Conservation (phyloP, 2,113 vertebrate genomes). For the Camelus bactrianus region DNA sequence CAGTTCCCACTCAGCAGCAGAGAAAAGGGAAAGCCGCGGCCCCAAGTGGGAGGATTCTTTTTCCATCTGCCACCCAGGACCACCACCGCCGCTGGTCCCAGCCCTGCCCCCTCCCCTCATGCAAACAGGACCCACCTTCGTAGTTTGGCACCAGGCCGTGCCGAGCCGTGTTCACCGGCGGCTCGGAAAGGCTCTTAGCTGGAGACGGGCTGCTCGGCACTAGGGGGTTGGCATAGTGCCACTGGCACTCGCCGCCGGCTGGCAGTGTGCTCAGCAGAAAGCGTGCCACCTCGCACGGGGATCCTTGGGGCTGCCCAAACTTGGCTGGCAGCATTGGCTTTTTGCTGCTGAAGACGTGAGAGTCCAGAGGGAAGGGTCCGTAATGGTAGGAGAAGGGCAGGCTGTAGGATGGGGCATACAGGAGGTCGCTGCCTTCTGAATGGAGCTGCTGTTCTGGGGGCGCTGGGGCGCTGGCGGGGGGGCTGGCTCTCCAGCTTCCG, state of each 20-base stretch:
- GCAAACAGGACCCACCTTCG: slow-evolving; percentile 88
- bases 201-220: slow-evolving; percentile 84
- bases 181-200: slow-evolving; percentile 85
- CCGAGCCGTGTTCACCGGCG: slow-evolving; percentile 82
- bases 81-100: accelerated
- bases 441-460: slow-evolving; percentile 89
- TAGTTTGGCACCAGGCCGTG: slow-evolving; percentile 87
- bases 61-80: background rate
- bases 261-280: slow-evolving; percentile 91
- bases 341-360: slow-evolving; percentile 88
- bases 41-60: background rate
- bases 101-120: accelerated
- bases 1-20: background rate
- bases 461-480: slow-evolving; percentile 80
- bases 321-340: slow-evolving; percentile 87
- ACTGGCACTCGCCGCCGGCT: slow-evolving; percentile 89
- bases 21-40: background rate
- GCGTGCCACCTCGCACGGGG: slow-evolving; percentile 89
- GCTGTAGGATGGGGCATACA: slow-evolving; percentile 88
- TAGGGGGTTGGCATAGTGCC: slow-evolving; percentile 89
- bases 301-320: slow-evolving; percentile 86
- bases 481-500: slow-evolving; percentile 89
- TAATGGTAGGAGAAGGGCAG: slow-evolving; percentile 92
- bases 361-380: slow-evolving; percentile 88
- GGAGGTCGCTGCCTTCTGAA: slow-evolving; percentile 87